Conservation (phyloP, 2,888 invertebrate species). For the Drosophila engyochracea region DNA sequence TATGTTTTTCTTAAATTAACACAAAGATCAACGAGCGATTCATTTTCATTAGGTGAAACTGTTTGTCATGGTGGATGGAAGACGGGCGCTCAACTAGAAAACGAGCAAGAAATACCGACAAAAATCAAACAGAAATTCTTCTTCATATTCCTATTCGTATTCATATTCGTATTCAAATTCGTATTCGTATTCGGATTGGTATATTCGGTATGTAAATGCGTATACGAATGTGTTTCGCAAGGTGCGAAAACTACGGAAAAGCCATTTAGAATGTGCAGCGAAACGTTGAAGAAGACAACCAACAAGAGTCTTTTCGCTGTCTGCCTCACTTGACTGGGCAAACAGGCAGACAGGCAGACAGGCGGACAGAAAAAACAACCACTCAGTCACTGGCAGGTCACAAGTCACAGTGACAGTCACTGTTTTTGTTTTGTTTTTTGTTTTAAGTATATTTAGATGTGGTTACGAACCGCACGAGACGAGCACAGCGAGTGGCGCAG, state of each 20-base stretch:
- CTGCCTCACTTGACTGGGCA: constrained; percentile 71
- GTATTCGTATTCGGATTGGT: constrained; percentile 15
- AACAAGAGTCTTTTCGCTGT: constrained; percentile 29
- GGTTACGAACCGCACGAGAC: constrained; percentile 72
- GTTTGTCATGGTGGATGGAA: constrained; percentile 67
- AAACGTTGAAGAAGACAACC: constrained; percentile 79
- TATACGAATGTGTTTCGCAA: constrained; percentile 76
- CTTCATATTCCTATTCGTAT: constrained; percentile 6
- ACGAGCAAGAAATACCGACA: constrained; percentile 53
- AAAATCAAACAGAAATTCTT: constrained; percentile 52
- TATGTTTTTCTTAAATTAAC: constrained; percentile 48
- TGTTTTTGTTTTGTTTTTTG: background rate
- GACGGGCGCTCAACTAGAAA: constrained; percentile 69
- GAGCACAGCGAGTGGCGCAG: constrained; percentile 68
- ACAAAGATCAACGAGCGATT: constrained; percentile 68
- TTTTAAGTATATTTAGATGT: constrained; percentile 8
- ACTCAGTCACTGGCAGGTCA: constrained; percentile 37
- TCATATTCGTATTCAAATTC: background rate
- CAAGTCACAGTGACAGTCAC: constrained; percentile 40
- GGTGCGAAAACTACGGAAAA: constrained; percentile 78
- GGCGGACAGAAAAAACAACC: constrained; percentile 31
- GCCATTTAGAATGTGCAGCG: constrained; percentile 83
- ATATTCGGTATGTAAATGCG: constrained; percentile 70
- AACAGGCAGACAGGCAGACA: constrained; percentile 32
- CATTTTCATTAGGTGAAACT: constrained; percentile 61